Evolutionary conservation across 2,113 vertebrate genomes (phyloP).

Genomic region (Chitala chitala): DNA sequence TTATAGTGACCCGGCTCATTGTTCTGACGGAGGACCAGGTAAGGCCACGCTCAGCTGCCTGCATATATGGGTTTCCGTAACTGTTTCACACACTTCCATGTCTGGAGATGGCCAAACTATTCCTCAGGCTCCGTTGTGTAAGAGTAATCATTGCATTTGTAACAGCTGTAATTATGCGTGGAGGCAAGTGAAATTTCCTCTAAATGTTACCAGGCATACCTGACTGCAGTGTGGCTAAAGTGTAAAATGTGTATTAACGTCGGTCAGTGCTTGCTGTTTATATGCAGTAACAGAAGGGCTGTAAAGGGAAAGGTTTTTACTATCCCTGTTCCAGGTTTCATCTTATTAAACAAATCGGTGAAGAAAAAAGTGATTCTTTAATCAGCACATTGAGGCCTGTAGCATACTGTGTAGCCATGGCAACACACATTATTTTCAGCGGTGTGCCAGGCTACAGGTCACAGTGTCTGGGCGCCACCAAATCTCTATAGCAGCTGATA

Average conservation of each 20-base stretch:
- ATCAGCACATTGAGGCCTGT: constrained; percentile 5
- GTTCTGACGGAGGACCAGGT: constrained; percentile 98
- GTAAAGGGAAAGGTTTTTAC: too few relatives aligned
- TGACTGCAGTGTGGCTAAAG: background rate
- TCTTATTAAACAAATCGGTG: too few relatives aligned
- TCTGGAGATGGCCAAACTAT: background rate
- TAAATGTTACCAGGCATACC: background rate
- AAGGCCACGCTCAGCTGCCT: constrained; percentile 43
- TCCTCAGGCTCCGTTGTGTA: background rate
- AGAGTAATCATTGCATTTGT: constrained; percentile 8
- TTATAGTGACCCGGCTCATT: constrained; percentile 94
- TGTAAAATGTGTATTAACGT: too few relatives aligned
- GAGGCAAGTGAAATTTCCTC: constrained; percentile 13
- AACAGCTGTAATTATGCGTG: background rate
- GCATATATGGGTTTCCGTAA: constrained; percentile 10
- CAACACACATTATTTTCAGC: constrained; percentile 1
- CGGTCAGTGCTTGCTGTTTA: too few relatives aligned
- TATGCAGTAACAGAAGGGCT: too few relatives aligned
- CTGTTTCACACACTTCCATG: constrained; percentile 3
- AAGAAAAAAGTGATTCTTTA: background rate
- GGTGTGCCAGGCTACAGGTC: background rate
- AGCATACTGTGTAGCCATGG: background rate
- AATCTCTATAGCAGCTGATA: background rate
- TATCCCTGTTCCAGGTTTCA: too few relatives aligned
- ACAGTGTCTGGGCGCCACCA: background rate